phyloP scores from a whole-genome alignment of 2,113 vertebrate species.

The Vireo altiloquus region DNA sequence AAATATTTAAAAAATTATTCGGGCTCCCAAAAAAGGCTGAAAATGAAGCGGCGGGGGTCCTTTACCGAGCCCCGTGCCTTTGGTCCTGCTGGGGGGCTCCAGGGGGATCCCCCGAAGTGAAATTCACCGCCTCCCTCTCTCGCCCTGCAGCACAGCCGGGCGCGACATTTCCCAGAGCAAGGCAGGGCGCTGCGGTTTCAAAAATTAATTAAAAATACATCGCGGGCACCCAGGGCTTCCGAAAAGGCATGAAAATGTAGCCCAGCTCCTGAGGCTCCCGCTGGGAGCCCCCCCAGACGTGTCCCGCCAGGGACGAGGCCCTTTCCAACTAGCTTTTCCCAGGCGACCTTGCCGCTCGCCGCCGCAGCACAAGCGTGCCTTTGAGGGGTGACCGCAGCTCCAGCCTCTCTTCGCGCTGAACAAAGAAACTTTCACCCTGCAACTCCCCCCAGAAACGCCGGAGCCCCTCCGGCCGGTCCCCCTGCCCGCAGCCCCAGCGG shows the following conservation, averaged over 20 bases:
- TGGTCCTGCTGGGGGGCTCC: not conserved
- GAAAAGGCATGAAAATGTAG: conserved; percentile 75
- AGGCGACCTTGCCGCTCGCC: conserved; percentile 61
- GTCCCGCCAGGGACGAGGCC: not conserved
- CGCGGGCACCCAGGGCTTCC: not conserved
- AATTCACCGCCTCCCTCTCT: conserved; percentile 51
- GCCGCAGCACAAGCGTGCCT: conserved; percentile 49
- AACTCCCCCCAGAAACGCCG: not conserved
- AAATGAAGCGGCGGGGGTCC: conserved; percentile 68
- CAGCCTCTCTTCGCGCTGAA: conserved; percentile 42
- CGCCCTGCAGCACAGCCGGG: conserved; percentile 38
- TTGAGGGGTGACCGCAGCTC: conserved; percentile 51
- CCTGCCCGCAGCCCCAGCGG: not conserved
- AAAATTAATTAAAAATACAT: conserved; percentile 87
- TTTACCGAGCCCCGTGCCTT: conserved; percentile 15
- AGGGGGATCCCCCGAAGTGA: conserved; percentile 19
- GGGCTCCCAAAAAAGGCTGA: conserved; percentile 34
- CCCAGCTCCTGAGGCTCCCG: not conserved
- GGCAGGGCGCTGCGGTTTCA: conserved; percentile 62
- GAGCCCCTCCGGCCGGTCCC: not conserved
- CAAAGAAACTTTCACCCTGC: conserved; percentile 63
- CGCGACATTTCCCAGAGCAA: conserved; percentile 55
- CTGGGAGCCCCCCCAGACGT: not conserved
- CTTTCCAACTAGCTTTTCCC: conserved; percentile 43
- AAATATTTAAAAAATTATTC: conserved; percentile 88